Conservation (phyloP, 2,797 vertebrate genomes). For the Sarcoramphus papa region DNA sequence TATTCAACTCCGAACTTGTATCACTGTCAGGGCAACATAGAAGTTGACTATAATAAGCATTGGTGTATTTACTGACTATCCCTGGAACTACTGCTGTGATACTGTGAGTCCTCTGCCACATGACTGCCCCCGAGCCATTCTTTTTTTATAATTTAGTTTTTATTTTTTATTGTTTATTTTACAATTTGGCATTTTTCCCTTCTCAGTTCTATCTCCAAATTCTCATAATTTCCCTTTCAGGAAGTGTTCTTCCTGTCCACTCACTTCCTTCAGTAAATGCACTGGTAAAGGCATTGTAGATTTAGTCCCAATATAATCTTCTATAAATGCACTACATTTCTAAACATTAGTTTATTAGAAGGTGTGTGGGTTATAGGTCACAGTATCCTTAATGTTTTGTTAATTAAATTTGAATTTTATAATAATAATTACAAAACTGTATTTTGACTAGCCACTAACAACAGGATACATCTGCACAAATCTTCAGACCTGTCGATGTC, state of each 20-base stretch:
- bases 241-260: background rate
- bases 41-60: background rate
- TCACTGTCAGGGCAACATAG: fast-evolving
- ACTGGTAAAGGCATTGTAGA: background rate
- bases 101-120: background rate
- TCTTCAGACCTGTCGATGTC: fast-evolving
- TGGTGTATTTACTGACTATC: background rate
- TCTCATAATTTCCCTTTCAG: background rate
- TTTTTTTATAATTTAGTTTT: background rate
- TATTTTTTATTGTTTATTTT: background rate
- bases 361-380: background rate
- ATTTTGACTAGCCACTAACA: background rate
- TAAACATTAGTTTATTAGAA: background rate
- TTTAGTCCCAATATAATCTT: background rate
- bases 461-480: background rate
- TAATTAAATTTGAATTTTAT: background rate
- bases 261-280: background rate
- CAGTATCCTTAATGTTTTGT: background rate
- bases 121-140: background rate
- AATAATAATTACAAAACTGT: background rate
- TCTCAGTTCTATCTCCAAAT: background rate
- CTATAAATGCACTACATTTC: background rate
- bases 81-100: background rate
- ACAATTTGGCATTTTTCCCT: background rate
- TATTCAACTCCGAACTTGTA: background rate